Evolutionary conservation across 1,140 invertebrate species (phyloP), one percentile per base, ranked within the genome.

Genomic region (Apis laboriosa): DNA sequence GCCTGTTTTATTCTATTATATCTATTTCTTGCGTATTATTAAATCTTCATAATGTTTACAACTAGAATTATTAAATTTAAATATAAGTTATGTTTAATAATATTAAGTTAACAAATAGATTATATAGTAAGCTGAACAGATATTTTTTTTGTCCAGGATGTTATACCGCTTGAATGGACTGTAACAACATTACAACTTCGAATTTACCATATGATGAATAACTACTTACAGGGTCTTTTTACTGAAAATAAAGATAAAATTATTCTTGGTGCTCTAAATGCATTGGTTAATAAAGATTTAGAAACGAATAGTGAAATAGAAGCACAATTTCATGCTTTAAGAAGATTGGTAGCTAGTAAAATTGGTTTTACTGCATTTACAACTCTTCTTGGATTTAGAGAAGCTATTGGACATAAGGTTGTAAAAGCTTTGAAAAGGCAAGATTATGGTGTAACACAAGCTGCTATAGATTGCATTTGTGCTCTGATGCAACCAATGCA

Each of bases 401-500:
- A 99, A 94, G 97, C 97, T 88, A 96, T 99, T 77, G 99, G 99
- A 43, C 94, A 96, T 61, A 98, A 98, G 92, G 96, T 99, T 43
- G 97, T 99, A 4, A 96, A 97, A 88, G 98, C 98, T n/a, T 93
- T 99, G 82, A 97, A 98, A 80, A 95, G 97, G 86, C 97, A 98
- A 89, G 96, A 98, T 92, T 96, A 97, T 89, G 98, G 97, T 34
- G 97, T 99, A 21, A 98, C 98, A 43, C 98, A 99, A 95, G 98
- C 99, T 12, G 98, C 98, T 17, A 96, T 99, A 81, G 99, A 99
- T 94, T 99, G 99, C 95, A 96, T 99, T 73, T 99, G 98, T 94
- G 98, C 99, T 53, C 95, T 99, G 17, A 99, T 99, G 98, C 98
- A 99, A 94, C 99, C 99, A 1, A 99, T 99, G 97, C 99, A 99